A percentile compares a stretch with the other conserved stretches of the same genome.
phyloP scores from a whole-genome alignment of 1,140 invertebrate species.

The Saxidomus purpurata region DNA sequence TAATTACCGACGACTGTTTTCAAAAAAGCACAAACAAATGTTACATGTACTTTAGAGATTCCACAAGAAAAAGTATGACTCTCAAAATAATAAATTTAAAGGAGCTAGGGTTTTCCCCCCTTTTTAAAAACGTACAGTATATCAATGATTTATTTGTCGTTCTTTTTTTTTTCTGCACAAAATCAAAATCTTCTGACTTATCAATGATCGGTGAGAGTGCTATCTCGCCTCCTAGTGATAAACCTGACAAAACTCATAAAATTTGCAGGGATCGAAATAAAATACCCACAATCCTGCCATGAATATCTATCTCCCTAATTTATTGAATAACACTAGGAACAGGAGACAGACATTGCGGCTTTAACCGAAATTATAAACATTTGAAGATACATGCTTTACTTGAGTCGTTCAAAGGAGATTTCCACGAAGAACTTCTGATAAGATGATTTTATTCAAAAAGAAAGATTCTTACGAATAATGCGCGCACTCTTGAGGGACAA shows the following conservation, averaged over 20 bases:
- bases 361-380: not conserved
- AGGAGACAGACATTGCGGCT: not conserved
- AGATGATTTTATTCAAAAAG: not conserved
- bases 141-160: too few relatives aligned
- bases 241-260: conserved; percentile 15
- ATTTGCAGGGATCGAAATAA: conserved; percentile 11
- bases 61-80: too few relatives aligned
- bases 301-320: conserved; percentile 11
- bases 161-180: not conserved
- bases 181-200: conserved; percentile 4
- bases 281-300: conserved; percentile 25
- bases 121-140: too few relatives aligned
- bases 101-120: too few relatives aligned
- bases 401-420: not conserved
- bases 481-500: too few relatives aligned
- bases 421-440: not conserved
- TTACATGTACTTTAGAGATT: too few relatives aligned
- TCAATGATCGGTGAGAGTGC: conserved; percentile 11
- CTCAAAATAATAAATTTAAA: too few relatives aligned
- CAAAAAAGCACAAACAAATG: too few relatives aligned
- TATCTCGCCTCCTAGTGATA: not conserved
- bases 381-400: not conserved
- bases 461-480: not conserved
- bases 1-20: too few relatives aligned
- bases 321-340: conserved; percentile 12